phyloP scores from a whole-genome alignment of 1,140 invertebrate species.

The Sycobia sp. region DNA sequence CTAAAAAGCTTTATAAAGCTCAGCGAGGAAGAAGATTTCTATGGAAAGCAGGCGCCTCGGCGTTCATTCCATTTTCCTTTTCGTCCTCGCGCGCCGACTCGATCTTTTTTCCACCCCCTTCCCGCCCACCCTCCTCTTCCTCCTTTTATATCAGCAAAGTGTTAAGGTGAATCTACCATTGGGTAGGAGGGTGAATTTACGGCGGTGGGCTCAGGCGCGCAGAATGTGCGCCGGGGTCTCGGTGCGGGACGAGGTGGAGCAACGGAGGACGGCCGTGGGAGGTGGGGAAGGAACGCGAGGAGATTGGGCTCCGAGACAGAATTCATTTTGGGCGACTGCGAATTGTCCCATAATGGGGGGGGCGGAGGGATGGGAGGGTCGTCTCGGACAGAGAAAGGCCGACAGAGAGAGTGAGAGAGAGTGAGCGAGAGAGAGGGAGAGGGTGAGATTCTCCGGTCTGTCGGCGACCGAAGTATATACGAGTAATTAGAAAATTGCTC shows the following conservation, averaged over 20 bases:
- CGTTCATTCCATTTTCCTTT: slow-evolving; percentile 27
- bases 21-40: slow-evolving; percentile 13
- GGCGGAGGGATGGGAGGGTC: not conserved
- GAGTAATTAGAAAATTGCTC: slow-evolving; percentile 30
- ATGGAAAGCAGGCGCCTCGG: slow-evolving; percentile 26
- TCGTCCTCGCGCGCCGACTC: slow-evolving; percentile 14
- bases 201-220: slow-evolving; percentile 10
- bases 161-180: slow-evolving; percentile 38
- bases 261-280: not conserved
- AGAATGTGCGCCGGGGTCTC: too few relatives aligned
- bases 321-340: slow-evolving; percentile 30
- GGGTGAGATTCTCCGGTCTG: not conserved
- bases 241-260: too few relatives aligned
- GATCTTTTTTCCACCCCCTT: too few relatives aligned
- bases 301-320: slow-evolving; percentile 25
- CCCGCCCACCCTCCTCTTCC: too few relatives aligned
- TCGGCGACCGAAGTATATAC: not conserved
- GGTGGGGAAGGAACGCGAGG: not conserved
- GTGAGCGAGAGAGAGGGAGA: too few relatives aligned
- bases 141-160: slow-evolving; percentile 32
- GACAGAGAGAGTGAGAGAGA: too few relatives aligned
- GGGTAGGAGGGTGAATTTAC: slow-evolving; percentile 40
- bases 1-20: slow-evolving; percentile 24
- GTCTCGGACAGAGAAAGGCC: too few relatives aligned
- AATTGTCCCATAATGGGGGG: slow-evolving; percentile 27